Base-by-base conservation (phyloP, 2,113 vertebrate species). In the Phalacrocorax brasilianus region DNA sequence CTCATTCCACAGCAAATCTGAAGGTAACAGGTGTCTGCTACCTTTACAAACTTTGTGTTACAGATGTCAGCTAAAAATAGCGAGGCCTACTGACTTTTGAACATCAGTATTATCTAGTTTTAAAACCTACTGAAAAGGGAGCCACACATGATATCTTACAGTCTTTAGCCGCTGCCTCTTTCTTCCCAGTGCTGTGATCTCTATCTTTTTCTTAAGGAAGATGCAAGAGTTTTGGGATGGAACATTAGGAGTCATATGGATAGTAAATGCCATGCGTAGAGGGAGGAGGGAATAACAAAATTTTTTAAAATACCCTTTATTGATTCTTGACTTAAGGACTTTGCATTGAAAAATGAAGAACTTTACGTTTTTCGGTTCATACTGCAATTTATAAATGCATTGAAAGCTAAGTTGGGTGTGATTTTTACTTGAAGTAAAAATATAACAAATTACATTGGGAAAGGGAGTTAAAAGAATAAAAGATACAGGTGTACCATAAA, bases 121-220 rank as follows among this genome's bases (percentile, higher is more conserved):
- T 70, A 50, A 87, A 81, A 42, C 49, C 32, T 49, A 32, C 32
- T 70, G 83, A 49, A 62, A 58, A 56, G 42, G 20, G 7, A 70
- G 63, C 8, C 63, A 42, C 16, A 27, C 16, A 12, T 56, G 14
- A 58, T 50, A 12, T 59, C 21, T 56, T 77, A 24, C 13, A 44
- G 0, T 52, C 22, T 28, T n/a, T 32, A 33, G 28, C 30, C 0
- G 1, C 38, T 55, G 24, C 11, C 16, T 73, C 17, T 50, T 74
- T 58, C 35, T 74, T 58, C 35, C 49, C n/a, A 44, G 21, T 47
- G 76, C n/a, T 80, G n/a, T 49, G 40, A 55, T 35, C 30, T 44
- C 17, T 49, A 1, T 14, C 14, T 65, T 56, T 68, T 42, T 77
- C 52, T 23, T 74, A 32, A 12, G 45, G 24, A 47, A 61, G 45